Conservation (phyloP, 35 echinoderm and acorn worm genomes). For the Lytechinus variegatus region DNA sequence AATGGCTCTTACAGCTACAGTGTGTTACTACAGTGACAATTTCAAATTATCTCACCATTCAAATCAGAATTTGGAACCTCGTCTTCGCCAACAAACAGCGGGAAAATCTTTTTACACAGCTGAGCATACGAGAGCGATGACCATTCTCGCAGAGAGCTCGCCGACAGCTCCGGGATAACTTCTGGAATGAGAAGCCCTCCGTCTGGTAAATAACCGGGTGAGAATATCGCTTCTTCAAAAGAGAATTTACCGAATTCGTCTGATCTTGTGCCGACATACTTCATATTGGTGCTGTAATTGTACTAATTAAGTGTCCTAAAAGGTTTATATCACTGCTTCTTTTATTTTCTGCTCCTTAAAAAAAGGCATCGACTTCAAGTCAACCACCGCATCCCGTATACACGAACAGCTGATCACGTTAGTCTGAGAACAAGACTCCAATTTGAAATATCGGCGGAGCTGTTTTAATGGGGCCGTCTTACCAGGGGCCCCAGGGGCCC, state of each 20-base stretch:
- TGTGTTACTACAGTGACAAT: background rate
- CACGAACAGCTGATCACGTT: too few species aligned
- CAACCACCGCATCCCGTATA: too few species aligned
- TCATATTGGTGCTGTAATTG: conserved; percentile 56
- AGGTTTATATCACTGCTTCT: too few species aligned
- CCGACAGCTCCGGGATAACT: conserved; percentile 65
- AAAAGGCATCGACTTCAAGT: too few species aligned
- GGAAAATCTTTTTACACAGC: conserved; percentile 69
- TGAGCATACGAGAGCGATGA: conserved; percentile 69
- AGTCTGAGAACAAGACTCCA: too few species aligned
- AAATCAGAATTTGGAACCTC: conserved; percentile 77
- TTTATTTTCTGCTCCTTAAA: too few species aligned
- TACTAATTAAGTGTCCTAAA: background rate
- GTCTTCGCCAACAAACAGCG: conserved; percentile 72
- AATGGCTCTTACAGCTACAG: too few species aligned
- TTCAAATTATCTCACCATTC: conserved; percentile 58
- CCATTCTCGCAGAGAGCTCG: conserved; percentile 60
- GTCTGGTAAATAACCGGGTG: conserved; percentile 81
- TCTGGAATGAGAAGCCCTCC: conserved; percentile 87
- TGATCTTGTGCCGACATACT: conserved; percentile 79
- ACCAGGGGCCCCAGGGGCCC: too few species aligned
- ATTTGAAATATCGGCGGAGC: too few species aligned
- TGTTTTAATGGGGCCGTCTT: too few species aligned
- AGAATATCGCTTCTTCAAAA: conserved; percentile 90
- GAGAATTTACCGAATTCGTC: conserved; percentile 57